phyloP scores from a whole-genome alignment of 2,888 invertebrate species.

The Chloroclystis v-ata region DNA sequence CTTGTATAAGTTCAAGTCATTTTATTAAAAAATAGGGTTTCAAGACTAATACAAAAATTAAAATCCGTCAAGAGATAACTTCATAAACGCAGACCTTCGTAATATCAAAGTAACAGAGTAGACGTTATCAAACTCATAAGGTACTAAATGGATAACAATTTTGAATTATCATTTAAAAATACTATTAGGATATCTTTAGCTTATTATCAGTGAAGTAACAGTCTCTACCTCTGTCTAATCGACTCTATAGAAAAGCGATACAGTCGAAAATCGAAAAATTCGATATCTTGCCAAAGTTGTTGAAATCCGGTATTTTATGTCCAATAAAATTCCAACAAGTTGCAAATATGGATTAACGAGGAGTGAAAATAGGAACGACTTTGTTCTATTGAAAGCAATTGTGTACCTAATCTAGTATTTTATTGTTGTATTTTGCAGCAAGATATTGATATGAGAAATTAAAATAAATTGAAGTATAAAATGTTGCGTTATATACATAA shows the following conservation, averaged over 20 bases:
- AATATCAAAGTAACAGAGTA: conserved; percentile 33
- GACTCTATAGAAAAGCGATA: conserved; percentile 8
- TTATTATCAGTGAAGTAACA: conserved; percentile 1
- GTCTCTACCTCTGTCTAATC: conserved; percentile 2
- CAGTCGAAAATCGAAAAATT: conserved; percentile 4
- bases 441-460: conserved; percentile 24
- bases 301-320: conserved; percentile 16
- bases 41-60: conserved; percentile 71
- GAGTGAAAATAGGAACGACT: conserved; percentile 52
- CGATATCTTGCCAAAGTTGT: background rate
- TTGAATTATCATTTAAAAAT: conserved; percentile 4
- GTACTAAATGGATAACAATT: conserved; percentile 2
- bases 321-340: conserved; percentile 31
- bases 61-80: conserved; percentile 40
- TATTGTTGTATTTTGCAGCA: conserved; percentile 33
- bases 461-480: conserved; percentile 45
- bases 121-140: conserved; percentile 24
- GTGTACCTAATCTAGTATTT: conserved; percentile 18
- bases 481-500: conserved; percentile 37
- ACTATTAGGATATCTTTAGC: conserved; percentile 7
- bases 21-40: conserved; percentile 74
- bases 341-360: conserved; percentile 27
- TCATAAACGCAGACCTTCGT: conserved; percentile 23
- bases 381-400: conserved; percentile 28
- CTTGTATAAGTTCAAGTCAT: conserved; percentile 56